These are phyloP conservation scores for Rhingia rostrata DNA, from an alignment of 2,888 invertebrate species.

Conservation along the genomic window DNA sequence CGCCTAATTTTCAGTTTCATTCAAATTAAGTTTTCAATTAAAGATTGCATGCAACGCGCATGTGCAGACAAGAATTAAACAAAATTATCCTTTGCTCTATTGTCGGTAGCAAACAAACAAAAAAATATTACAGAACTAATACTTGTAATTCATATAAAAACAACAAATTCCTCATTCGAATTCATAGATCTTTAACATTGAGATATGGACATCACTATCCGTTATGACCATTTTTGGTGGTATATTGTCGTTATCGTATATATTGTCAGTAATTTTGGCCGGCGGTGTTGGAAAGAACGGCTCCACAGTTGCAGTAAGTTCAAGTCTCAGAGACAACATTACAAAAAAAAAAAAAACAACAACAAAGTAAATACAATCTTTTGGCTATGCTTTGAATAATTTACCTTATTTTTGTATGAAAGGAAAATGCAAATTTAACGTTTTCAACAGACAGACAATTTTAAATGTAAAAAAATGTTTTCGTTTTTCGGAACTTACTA, in stretches of 20 bases:
- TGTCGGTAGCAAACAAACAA: slow-evolving; percentile 8
- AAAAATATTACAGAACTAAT: slow-evolving; percentile 10
- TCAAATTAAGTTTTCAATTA: too few relatives aligned
- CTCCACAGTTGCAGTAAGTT: slow-evolving; percentile 99
- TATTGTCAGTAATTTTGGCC: slow-evolving; percentile 91
- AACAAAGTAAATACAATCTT: slow-evolving; percentile 75
- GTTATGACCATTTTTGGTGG: slow-evolving; percentile 89
- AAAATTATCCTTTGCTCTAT: slow-evolving; percentile 5
- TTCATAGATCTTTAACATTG: slow-evolving; percentile 85
- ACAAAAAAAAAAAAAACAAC: slow-evolving; percentile 44
- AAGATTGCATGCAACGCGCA: slow-evolving; percentile 1
- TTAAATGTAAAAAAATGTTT: slow-evolving; percentile 30
- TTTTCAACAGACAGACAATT: slow-evolving; percentile 13
- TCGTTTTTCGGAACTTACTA: slow-evolving; percentile 58
- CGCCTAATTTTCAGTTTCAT: too few relatives aligned
- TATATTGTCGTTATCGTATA: slow-evolving; percentile 88
- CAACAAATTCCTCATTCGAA: slow-evolving; percentile 58
- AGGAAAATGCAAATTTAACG: slow-evolving; percentile 54
- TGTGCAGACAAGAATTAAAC: not conserved
- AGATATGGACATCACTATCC: slow-evolving; percentile 90
- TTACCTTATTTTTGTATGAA: slow-evolving; percentile 31
- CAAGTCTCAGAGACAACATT: slow-evolving; percentile 45
- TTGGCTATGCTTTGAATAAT: slow-evolving; percentile 77
- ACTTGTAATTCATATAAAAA: slow-evolving; percentile 10
- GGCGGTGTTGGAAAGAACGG: slow-evolving; percentile 99